Percentiles rank a stretch among this genome's conserved stretches.
phyloP scores from a whole-genome alignment of 2,888 invertebrate species.

The Hirtodrosophila trivittata region DNA sequence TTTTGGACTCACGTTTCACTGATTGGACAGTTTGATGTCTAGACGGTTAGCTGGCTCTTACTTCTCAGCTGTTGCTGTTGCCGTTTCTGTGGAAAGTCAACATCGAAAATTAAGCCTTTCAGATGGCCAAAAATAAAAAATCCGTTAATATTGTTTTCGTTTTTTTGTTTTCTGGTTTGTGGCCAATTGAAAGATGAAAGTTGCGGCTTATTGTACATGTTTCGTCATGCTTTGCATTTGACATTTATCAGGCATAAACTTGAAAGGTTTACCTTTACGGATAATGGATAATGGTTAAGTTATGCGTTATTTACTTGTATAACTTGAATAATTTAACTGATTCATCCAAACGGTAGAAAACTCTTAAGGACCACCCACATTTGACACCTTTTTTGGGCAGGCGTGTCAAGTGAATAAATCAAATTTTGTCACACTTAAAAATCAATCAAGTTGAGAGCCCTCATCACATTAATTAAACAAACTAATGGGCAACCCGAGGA shows the following conservation, averaged over 20 bases:
- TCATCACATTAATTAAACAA: conserved; percentile 57
- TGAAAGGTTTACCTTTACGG: conserved; percentile 7
- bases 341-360: conserved; percentile 1
- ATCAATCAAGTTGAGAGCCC: conserved; percentile 59
- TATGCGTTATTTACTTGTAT: conserved; percentile 9
- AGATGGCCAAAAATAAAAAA: conserved; percentile 7
- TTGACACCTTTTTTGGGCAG: conserved; percentile 4
- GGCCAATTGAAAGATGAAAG: conserved; percentile 54
- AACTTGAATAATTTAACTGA: conserved; percentile 7
- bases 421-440: conserved; percentile 64
- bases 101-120: conserved; percentile 21
- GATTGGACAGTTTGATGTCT: conserved; percentile 59
- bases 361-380: conserved; percentile 8
- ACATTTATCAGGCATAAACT: conserved; percentile 53
- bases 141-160: conserved; percentile 7
- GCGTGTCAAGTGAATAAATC: conserved; percentile 18
- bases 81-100: conserved; percentile 3
- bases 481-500: conserved; percentile 25
- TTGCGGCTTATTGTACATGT: conserved; percentile 39
- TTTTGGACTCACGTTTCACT: conserved; percentile 52
- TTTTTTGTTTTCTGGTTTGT: conserved; percentile 15
- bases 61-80: too few relatives aligned
- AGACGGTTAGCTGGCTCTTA: conserved; percentile 18
- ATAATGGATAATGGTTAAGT: conserved; percentile 8
- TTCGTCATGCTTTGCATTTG: conserved; percentile 50